phyloP scores from a whole-genome alignment of 1,140 invertebrate genomes.

The Maniola jurtina region DNA sequence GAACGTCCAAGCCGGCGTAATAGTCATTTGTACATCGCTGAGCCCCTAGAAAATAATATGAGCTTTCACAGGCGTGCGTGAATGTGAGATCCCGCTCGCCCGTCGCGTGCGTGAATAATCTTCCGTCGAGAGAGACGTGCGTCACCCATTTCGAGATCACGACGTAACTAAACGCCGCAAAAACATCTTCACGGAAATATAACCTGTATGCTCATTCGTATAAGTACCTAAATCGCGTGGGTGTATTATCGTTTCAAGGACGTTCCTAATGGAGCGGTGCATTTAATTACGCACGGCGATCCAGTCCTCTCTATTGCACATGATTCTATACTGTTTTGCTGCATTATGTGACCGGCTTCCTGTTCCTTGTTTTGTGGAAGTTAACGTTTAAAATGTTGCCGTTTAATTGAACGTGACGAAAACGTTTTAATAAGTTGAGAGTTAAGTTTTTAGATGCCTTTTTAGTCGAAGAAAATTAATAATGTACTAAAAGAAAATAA shows the following conservation, averaged over 20 bases:
- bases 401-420: neutral
- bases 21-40: neutral
- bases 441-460: too few relatives aligned
- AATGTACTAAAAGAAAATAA: too few relatives aligned
- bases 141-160: slow-evolving; percentile 32
- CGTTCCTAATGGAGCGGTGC: slow-evolving; percentile 24
- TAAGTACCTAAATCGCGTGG: slow-evolving; percentile 4
- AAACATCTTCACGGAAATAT: slow-evolving; percentile 8
- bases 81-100: slow-evolving; percentile 21
- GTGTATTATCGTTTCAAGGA: slow-evolving; percentile 1
- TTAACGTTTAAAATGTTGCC: neutral
- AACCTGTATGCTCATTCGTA: neutral
- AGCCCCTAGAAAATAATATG: slow-evolving; percentile 23
- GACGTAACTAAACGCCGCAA: slow-evolving; percentile 4
- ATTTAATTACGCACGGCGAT: slow-evolving; percentile 33
- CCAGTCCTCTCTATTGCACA: slow-evolving; percentile 28
- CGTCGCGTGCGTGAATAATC: slow-evolving; percentile 36
- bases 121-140: slow-evolving; percentile 26
- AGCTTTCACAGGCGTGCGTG: slow-evolving; percentile 26
- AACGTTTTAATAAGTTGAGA: too few relatives aligned
- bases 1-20: slow-evolving; percentile 2
- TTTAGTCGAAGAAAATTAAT: too few relatives aligned
- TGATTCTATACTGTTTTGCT: slow-evolving; percentile 30
- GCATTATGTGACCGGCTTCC: slow-evolving; percentile 24
- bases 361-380: slow-evolving; percentile 24